Base-by-base conservation (phyloP, 1,140 invertebrate species). In the Phenacoccus solenopsis region DNA sequence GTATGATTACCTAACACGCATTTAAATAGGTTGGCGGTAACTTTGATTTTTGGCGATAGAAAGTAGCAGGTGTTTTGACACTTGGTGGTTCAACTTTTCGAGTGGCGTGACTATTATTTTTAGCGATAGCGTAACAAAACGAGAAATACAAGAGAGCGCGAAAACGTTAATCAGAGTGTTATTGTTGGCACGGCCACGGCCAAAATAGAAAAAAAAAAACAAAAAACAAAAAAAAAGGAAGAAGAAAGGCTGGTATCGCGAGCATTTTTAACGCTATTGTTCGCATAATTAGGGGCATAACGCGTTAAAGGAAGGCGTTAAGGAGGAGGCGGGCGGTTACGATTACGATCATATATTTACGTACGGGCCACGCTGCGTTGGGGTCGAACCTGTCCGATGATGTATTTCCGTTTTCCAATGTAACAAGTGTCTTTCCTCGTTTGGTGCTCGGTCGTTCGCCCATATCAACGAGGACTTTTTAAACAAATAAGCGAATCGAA, bases 231-330 rank as follows among this genome's bases (percentile, higher is more conserved):
- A 32, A 32, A 32, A 32, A 32, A 32, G 13, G 13, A 32, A 32
- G 30, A 32, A 32, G 13, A 32, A 5, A 16, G 13, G n/a, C 38
- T n/a, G 13, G 20, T n/a, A 32, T 32, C 5, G 38, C 38, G 38
- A 49, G 38, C 38, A 49, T 49, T 49, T 49, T 49, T 49, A 49
- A 49, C 38, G 38, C 38, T 49, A 49, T 49, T 49, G 38, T 49
- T 49, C 38, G 38, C 38, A 49, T 49, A 49, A 49, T 49, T 49
- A 49, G 38, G 38, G 38, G 38, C 38, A 49, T 49, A 49, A 49
- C 38, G 38, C 38, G 38, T 49, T 49, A 49, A 49, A 49, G 38
- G 38, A 49, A 49, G 38, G 38, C 38, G 38, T 49, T 49, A 49
- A 49, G 5, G 16, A 49, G 38, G 38, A 49, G 20, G 38, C 38